phyloP scores from a whole-genome alignment of 2,113 vertebrate species.

The Tragelaphus imberbis region DNA sequence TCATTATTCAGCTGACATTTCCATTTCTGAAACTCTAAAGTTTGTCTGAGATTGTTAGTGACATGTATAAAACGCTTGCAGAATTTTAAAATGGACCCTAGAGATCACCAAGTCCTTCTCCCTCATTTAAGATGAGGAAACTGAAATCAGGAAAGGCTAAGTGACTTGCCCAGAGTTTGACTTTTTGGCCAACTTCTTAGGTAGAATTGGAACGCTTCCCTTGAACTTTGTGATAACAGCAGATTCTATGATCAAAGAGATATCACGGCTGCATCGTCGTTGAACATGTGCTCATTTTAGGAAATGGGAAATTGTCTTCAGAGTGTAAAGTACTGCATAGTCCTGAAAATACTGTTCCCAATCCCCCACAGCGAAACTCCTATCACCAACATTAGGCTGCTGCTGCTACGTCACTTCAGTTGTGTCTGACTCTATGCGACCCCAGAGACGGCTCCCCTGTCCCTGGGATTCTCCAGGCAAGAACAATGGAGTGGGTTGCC shows the following conservation, averaged over 20 bases:
- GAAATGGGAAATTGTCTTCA: neutral
- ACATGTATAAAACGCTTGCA: constrained; percentile 52
- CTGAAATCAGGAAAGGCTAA: constrained; percentile 34
- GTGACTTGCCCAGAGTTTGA: neutral
- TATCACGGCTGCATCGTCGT: accelerated
- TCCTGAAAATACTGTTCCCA: neutral
- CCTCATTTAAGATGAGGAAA: constrained; percentile 39
- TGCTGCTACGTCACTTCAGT: too few species aligned
- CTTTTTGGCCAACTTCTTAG: neutral
- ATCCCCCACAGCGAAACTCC: neutral
- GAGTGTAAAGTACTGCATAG: neutral
- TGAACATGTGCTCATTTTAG: neutral
- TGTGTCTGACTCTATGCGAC: too few species aligned
- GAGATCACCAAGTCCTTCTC: constrained; percentile 35
- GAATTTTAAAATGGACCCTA: constrained; percentile 54
- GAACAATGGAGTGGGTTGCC: too few species aligned
- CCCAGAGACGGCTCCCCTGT: too few species aligned
- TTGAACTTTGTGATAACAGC: neutral
- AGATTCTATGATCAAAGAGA: neutral
- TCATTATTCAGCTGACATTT: constrained; percentile 56
- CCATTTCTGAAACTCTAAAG: constrained; percentile 50
- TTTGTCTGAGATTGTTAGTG: constrained; percentile 55
- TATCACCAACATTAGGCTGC: neutral
- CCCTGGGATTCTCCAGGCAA: too few species aligned
- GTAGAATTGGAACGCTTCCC: neutral